Evolutionary conservation across 2,888 invertebrate species (phyloP), one percentile per base, ranked within the genome.

Genomic region (Limnephilus lunatus): DNA sequence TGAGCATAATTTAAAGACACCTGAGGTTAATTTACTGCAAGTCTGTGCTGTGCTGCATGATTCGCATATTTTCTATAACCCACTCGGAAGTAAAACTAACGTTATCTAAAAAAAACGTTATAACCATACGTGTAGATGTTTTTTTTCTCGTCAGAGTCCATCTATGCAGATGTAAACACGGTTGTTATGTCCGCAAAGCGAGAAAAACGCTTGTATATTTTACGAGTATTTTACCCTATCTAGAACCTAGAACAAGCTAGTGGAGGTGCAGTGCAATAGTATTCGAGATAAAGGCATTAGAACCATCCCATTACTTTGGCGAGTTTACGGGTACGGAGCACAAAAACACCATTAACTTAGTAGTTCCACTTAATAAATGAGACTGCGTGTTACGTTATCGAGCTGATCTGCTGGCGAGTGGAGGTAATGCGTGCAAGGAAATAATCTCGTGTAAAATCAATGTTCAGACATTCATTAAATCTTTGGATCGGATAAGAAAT

Each of bases 401-500:
- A 85, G 68, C 81, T 68, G 81, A 90, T 93, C 91, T 92, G 88
- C 32, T 35, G 31, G 90, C 91, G 90, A 85, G 83, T 86, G 81
- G 48, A 92, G 90, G 92, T 68, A 48, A 83, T 93, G 93, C 93
- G 93, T 93, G 93, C 90, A 92, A 92, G 30, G 85, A 81, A 90
- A 90, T 92, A 91, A 93, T 93, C 93, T 93, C 91, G 39, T 82
- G 90, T 89, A 91, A 91, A 93, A 93, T 93, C 93, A 93, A 93
- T 93, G 93, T 93, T 93, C 93, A 92, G 92, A 92, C 93, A 93
- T 92, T 93, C 93, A 93, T 93, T 93, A 93, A 93, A 91, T 93
- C 93, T 93, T 93, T 85, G 85, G 85, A 91, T 88, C 91, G 90
- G 93, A 93, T 93, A 93, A 93, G 90, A 83, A 92, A 86, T 53